Base-by-base conservation (phyloP, 2,888 invertebrate genomes). In the Ditula angustiorana region DNA sequence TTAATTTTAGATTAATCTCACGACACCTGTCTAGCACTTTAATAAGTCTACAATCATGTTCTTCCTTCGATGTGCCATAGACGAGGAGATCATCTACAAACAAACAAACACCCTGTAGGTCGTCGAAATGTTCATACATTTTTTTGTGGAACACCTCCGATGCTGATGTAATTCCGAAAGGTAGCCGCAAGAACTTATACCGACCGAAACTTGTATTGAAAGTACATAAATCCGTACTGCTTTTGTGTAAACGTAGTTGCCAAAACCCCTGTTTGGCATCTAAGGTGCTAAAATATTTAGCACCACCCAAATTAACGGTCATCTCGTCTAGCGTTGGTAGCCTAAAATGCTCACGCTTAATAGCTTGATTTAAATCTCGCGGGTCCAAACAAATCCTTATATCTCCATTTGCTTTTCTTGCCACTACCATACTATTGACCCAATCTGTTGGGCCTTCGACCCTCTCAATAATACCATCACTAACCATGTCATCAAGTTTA, bases 291-390 rank as follows among this genome's bases (percentile, higher is more conserved):
- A 65, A 67, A 13, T 66, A 50, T 37, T 63, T 66, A 2, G 67
- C 61, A 16, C 61, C 63, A 24, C 56, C 50, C 26, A 69, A 56
- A 41, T 67, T 62, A 7, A 59, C 63, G 0, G 64, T 33, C 1
- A 67, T 62, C 49, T 69, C 69, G 4, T 66, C 64, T 11, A 67
- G 8, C 2, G 66, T 67, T 1, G 64, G 66, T 13, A 66, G 59
- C 26, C 64, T 64, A 33, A 56, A 66, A 49, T 70, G 67, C 11
- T 67, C 67, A 23, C 70, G 57, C 47, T 63, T 68, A 2, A 70
- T 53, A 8, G 64, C 67, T 55, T 62, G 57, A 37, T 68, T 70
- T 16, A 68, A 52, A 13, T 64, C 64, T 10, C 56, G 60, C 2
- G 70, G 68, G 44, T 70, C 70, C 16, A 70, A 49, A 41, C 70